Base-by-base conservation (phyloP, 2,888 invertebrate species). In the Parthenolecanium corni region DNA sequence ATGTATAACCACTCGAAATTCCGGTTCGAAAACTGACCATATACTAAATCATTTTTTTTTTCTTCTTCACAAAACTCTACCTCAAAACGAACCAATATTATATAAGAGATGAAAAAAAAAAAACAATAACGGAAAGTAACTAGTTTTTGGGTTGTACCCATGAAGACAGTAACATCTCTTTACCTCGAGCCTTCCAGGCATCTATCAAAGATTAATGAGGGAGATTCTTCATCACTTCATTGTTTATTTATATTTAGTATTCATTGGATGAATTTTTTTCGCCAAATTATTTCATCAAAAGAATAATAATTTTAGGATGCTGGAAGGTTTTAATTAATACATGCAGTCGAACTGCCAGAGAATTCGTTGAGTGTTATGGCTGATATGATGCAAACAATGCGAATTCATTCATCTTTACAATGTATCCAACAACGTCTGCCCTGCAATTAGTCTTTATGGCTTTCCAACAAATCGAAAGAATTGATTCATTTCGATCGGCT, bases 1-100 rank as follows among this genome's bases (percentile, higher is more conserved):
- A 31, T 31, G 9, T 46, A 44, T 56, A 56, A 56, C 21, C 56
- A 40, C 42, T 46, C 42, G 56, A 44, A 56, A 56, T 46, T 56
- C 56, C 56, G 56, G 56, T 56, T 56, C 56, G n/a, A 14, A 24
- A 56, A 56, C 56, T 56, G 56, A 56, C 46, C 56, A 56, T 31
- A 31, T 23, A 20, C 21, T 46, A 24, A 46, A 56, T 56, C 21
- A 44, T 12, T 31, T 56, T 46, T 56, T 56, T 56, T 20, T 56
- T 12, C 23, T 56, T 46, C 21, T 54, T 46, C 44, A 21, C 46
- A 21, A 56, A 56, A 46, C 44, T 42, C 56, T 25, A 20, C 25
- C 21, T 44, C 42, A 56, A 23, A 54, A 46, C 56, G n/a, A 23
- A 40, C 36, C 40, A 40, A 40, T n/a, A 42, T 56, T 56, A 56